Base-by-base conservation (phyloP, 1,140 invertebrate genomes). In the Probaryconus sp. region DNA sequence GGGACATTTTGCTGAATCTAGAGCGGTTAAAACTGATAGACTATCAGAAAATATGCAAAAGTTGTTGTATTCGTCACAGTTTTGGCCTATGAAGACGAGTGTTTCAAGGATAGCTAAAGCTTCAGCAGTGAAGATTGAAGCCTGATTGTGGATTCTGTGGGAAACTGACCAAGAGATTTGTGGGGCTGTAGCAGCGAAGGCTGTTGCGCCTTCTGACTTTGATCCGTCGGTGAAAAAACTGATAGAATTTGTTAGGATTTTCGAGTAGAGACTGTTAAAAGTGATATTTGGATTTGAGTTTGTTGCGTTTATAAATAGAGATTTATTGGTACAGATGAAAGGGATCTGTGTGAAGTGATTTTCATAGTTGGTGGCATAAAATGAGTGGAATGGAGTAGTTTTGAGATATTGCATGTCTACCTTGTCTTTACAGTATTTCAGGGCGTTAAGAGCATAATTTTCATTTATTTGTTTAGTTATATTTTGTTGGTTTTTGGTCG, bases 141-240 rank as follows among this genome's bases (percentile, higher is more conserved):
- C 9, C 9, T n/a, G n/a, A n/a, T n/a, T n/a, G n/a, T n/a, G n/a
- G n/a, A n/a, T n/a, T n/a, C n/a, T n/a, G n/a, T n/a, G n/a, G n/a
- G n/a, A n/a, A n/a, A n/a, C n/a, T n/a, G n/a, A n/a, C n/a, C n/a
- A n/a, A n/a, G n/a, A n/a, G n/a, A n/a, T n/a, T n/a, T n/a, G n/a
- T 3, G 31, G 31, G 3, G 31, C 21, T 5, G 2, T 17, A 5
- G 40, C 0, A 0, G 38, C 53, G 26, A 21, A 58, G 1, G 14
- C 26, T 2, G 18, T 14, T 16, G 4, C 24, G 0, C 30, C 6
- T n/a, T 13, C 3, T 2, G 2, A 5, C 11, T 58, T 58, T 0
- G 53, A 58, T 0, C 53, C 53, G 13, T 58, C 53, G 3, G 53
- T 58, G n/a, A 11, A 58, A 28, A 53, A 40, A 11, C 1, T 17